Conservation (phyloP, 2,797 vertebrate genomes). For the Esox lucius region DNA sequence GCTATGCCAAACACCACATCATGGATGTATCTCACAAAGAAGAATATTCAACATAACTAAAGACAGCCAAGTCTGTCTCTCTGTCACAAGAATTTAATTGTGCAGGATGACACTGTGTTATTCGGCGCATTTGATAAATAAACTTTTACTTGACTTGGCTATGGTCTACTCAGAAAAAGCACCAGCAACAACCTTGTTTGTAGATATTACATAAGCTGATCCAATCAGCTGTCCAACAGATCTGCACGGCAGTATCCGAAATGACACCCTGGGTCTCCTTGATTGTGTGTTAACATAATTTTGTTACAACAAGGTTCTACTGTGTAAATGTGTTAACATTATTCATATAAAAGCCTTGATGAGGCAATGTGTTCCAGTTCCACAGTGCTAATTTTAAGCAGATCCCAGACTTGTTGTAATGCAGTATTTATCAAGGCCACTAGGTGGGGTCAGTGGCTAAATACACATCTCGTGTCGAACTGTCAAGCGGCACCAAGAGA, state of each 20-base stretch:
- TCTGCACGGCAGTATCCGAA: too few species aligned
- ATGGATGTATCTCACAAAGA: conserved; percentile 9
- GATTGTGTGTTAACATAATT: not conserved
- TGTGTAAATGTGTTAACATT: too few species aligned
- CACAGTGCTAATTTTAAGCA: not conserved
- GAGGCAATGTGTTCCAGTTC: not conserved
- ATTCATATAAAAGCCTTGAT: too few species aligned
- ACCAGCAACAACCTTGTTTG: too few species aligned
- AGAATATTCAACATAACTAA: conserved; percentile 7
- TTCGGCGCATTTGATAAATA: too few species aligned
- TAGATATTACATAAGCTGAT: too few species aligned
- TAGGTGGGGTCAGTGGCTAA: conserved; percentile 47
- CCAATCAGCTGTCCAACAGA: too few species aligned
- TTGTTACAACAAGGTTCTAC: not conserved
- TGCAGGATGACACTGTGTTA: too few species aligned
- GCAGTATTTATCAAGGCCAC: conserved; percentile 25
- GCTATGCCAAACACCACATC: conserved; percentile 33
- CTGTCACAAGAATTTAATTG: too few species aligned
- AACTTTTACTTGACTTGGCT: too few species aligned
- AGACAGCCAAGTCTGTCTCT: not conserved
- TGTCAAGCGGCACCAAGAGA: not conserved
- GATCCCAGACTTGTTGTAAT: not conserved
- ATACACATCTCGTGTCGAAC: not conserved
- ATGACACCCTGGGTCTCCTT: too few species aligned
- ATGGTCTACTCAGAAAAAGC: too few species aligned